Percentiles rank a stretch among this genome's conserved stretches.
Conservation (phyloP, 1,140 invertebrate species). For the Ooceraea biroi region DNA sequence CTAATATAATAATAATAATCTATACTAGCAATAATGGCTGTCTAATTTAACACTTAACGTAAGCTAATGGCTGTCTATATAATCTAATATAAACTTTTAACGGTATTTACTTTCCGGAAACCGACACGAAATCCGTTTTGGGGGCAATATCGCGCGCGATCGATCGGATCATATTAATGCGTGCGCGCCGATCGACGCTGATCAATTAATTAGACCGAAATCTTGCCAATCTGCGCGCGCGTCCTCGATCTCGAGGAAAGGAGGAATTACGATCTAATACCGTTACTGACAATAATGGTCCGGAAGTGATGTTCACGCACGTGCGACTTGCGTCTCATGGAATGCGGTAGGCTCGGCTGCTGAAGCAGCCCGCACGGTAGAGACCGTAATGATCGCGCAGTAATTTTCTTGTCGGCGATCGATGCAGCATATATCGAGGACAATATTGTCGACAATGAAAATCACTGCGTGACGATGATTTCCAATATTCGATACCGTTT, state of each 20-base stretch:
- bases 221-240: constrained; percentile 52
- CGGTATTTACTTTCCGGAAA: constrained; percentile 46
- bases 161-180: constrained; percentile 49
- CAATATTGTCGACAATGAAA: neutral
- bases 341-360: neutral
- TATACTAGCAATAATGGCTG: constrained; percentile 56
- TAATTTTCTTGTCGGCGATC: constrained; percentile 23
- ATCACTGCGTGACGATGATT: constrained; percentile 13
- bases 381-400: neutral
- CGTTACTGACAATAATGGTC: constrained; percentile 61
- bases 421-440: neutral
- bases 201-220: constrained; percentile 53
- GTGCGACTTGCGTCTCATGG: constrained; percentile 7
- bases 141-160: constrained; percentile 58
- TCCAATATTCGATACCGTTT: constrained; percentile 14
- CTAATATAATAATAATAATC: constrained; percentile 46
- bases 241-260: constrained; percentile 32
- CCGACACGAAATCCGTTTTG: constrained; percentile 51
- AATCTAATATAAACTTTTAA: constrained; percentile 49
- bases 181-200: constrained; percentile 35
- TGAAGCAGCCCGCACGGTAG: neutral
- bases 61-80: constrained; percentile 54
- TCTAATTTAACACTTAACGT: constrained; percentile 51
- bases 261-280: constrained; percentile 52
- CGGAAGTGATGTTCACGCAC: constrained; percentile 35